phyloP scores from a whole-genome alignment of 2,888 invertebrate genomes.

The Macaria liturata region DNA sequence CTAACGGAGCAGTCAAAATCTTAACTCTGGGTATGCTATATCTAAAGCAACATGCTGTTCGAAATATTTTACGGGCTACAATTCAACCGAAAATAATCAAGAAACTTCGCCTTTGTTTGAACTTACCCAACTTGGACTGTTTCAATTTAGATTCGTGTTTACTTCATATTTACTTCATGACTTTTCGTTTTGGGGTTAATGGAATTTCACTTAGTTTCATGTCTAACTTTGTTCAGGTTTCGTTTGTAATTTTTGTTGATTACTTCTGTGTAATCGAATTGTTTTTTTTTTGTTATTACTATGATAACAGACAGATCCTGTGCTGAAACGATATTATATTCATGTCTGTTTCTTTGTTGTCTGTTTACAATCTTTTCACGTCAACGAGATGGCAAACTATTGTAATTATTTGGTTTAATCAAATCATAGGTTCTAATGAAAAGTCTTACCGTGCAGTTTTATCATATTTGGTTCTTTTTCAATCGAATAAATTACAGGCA shows the following conservation, averaged over 20 bases:
- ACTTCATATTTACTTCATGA: slow-evolving; percentile 29
- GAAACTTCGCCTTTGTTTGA: slow-evolving; percentile 58
- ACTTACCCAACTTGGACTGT: slow-evolving; percentile 50
- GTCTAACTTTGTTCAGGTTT: slow-evolving; percentile 13
- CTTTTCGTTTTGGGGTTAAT: slow-evolving; percentile 31
- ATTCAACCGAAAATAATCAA: slow-evolving; percentile 69
- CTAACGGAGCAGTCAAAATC: too few species aligned
- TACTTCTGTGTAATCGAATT: slow-evolving; percentile 10
- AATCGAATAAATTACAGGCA: slow-evolving; percentile 70
- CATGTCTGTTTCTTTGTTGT: too few species aligned
- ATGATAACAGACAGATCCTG: not conserved
- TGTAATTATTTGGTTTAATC: not conserved
- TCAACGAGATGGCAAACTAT: not conserved
- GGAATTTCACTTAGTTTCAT: slow-evolving; percentile 22
- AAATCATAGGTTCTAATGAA: slow-evolving; percentile 28
- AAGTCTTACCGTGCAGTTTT: slow-evolving; percentile 33
- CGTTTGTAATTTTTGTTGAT: slow-evolving; percentile 7
- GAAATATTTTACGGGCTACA: too few species aligned
- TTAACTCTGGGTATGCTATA: too few species aligned
- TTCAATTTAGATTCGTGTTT: slow-evolving; percentile 45
- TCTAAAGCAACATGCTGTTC: too few species aligned
- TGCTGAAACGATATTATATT: too few species aligned
- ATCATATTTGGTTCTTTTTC: slow-evolving; percentile 37
- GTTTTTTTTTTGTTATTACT: slow-evolving; percentile 5
- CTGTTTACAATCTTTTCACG: too few species aligned